Evolutionary conservation across 2,797 vertebrate genomes (phyloP).

Genomic region (Coluber constrictor): DNA sequence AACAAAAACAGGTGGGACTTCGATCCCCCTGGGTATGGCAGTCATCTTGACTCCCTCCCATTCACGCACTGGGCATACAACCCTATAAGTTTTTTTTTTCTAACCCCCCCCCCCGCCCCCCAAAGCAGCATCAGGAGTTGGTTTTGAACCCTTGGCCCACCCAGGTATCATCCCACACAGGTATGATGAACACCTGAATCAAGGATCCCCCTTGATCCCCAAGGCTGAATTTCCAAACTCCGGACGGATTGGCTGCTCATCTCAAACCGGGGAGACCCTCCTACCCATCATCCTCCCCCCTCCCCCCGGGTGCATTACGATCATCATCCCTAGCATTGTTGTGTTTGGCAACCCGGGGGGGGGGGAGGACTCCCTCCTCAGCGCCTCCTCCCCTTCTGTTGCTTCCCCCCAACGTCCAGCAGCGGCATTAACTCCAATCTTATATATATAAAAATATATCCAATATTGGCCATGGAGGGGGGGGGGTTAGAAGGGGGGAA

Average conservation of each 20-base stretch:
- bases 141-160: neutral
- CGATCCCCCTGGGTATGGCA: neutral
- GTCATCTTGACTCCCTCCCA: neutral
- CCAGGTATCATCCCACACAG: too few relatives aligned
- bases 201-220: neutral
- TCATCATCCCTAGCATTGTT: neutral
- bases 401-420: neutral
- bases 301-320: too few relatives aligned
- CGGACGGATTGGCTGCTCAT: too few relatives aligned
- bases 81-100: neutral
- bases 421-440: neutral
- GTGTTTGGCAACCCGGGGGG: neutral
- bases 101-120: neutral
- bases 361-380: neutral
- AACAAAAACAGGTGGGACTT: neutral
- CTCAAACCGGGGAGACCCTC: neutral
- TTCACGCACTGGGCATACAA: neutral
- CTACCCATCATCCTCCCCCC: neutral
- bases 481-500: neutral
- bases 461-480: neutral
- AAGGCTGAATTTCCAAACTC: rapidly evolving
- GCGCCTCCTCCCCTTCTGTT: neutral
- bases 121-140: neutral
- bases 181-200: neutral
- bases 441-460: neutral